phyloP scores from a whole-genome alignment of 2,797 vertebrate genomes.

The Merluccius polli region DNA sequence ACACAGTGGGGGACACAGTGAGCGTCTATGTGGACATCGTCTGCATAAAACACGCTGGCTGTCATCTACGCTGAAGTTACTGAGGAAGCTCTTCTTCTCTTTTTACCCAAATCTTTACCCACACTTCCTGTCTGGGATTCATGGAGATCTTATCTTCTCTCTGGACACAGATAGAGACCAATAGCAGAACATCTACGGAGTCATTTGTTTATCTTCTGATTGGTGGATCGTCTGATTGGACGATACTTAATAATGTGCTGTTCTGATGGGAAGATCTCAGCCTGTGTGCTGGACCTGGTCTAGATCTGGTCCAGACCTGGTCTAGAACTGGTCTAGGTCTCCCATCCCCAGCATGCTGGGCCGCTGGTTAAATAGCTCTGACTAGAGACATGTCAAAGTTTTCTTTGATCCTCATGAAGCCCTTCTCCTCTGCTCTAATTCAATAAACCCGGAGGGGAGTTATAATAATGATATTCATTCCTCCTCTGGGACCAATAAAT shows the following conservation, averaged over 20 bases:
- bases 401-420: constrained; percentile 69
- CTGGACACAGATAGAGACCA: neutral
- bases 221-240: neutral
- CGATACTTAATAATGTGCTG: neutral
- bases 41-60: constrained; percentile 38
- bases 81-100: constrained; percentile 17
- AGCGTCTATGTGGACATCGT: constrained; percentile 29
- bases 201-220: neutral
- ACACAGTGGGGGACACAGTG: constrained; percentile 31
- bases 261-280: neutral
- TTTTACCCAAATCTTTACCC: constrained; percentile 21
- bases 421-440: constrained; percentile 66
- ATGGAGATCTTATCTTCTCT: constrained; percentile 22
- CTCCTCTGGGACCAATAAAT: constrained; percentile 64
- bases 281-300: constrained; percentile 11
- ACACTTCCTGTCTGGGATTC: constrained; percentile 20
- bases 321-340: constrained; percentile 25
- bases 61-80: constrained; percentile 44
- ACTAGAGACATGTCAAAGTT: constrained; percentile 65
- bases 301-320: constrained; percentile 38
- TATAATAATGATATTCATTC: constrained; percentile 64
- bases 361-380: constrained; percentile 61
- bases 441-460: constrained; percentile 68
- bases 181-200: neutral
- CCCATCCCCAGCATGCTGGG: constrained; percentile 48